These are phyloP conservation scores for Chelonoidis abingdonii DNA, from an alignment of 2,113 vertebrate species.

Conservation along the genomic window DNA sequence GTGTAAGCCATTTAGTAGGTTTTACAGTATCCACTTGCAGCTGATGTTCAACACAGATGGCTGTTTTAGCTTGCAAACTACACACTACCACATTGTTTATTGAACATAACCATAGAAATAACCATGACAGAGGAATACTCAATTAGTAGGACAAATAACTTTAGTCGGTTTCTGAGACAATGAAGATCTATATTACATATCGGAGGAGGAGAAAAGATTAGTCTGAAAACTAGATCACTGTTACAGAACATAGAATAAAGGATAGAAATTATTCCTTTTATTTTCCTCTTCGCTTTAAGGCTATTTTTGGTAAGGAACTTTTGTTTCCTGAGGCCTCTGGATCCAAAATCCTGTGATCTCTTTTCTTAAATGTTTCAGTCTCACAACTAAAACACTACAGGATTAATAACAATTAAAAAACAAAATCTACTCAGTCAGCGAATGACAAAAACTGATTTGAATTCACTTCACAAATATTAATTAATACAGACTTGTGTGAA, in stretches of 20 bases:
- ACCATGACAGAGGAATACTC: constrained; percentile 66
- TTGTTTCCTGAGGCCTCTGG: constrained; percentile 72
- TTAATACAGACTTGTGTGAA: constrained; percentile 81
- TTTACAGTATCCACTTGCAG: constrained; percentile 74
- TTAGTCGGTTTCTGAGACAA: constrained; percentile 56
- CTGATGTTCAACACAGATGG: constrained; percentile 71
- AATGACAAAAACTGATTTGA: constrained; percentile 73
- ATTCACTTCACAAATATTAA: constrained; percentile 83
- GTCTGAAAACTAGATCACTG: constrained; percentile 63
- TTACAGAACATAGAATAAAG: constrained; percentile 71
- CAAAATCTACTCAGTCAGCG: constrained; percentile 69
- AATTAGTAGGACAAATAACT: constrained; percentile 59
- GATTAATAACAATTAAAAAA: constrained; percentile 82
- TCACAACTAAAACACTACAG: constrained; percentile 80
- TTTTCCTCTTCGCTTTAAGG: constrained; percentile 43
- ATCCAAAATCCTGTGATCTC: constrained; percentile 71
- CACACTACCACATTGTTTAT: constrained; percentile 67
- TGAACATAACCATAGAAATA: constrained; percentile 74
- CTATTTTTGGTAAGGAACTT: constrained; percentile 65
- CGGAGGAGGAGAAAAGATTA: constrained; percentile 50
- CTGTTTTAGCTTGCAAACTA: constrained; percentile 68
- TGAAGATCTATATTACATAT: constrained; percentile 34
- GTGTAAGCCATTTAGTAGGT: constrained; percentile 67
- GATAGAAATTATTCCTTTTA: constrained; percentile 70
- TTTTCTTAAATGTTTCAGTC: constrained; percentile 74